Percentiles rank a stretch among this genome's conserved stretches.
phyloP scores from a whole-genome alignment of 2,888 invertebrate species.

The Hirtodrosophila trivittata region DNA sequence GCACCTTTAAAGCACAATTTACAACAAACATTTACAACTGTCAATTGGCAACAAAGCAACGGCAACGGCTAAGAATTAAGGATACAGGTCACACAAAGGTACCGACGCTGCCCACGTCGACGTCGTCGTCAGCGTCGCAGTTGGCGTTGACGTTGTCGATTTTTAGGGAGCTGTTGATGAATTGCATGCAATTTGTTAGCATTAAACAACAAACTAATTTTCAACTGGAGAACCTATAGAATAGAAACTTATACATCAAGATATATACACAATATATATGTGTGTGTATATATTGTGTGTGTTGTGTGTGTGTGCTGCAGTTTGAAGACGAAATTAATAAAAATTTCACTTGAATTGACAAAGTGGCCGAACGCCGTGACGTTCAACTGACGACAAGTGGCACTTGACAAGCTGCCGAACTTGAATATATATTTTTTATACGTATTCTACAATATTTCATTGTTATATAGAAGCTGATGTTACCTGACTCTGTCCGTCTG shows the following conservation, averaged over 20 bases:
- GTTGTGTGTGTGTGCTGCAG: constrained; percentile 53
- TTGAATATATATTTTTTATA: constrained; percentile 59
- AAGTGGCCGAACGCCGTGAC: constrained; percentile 80
- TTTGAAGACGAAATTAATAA: constrained; percentile 79
- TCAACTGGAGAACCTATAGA: constrained; percentile 55
- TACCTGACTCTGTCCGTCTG: constrained; percentile 35
- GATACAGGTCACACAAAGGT: constrained; percentile 71
- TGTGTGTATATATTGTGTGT: constrained; percentile 5
- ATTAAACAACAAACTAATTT: constrained; percentile 71
- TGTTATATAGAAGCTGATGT: constrained; percentile 71
- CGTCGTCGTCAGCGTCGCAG: neutral
- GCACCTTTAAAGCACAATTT: constrained; percentile 80
- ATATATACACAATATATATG: constrained; percentile 22
- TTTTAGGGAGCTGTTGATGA: constrained; percentile 63
- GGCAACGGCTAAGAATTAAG: constrained; percentile 62
- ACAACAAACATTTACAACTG: constrained; percentile 81
- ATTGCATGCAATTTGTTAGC: constrained; percentile 76
- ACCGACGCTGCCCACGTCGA: constrained; percentile 48
- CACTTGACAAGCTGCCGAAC: constrained; percentile 81
- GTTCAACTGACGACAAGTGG: constrained; percentile 79
- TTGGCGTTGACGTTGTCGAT: constrained; percentile 16
- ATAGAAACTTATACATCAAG: constrained; percentile 22
- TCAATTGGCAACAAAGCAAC: constrained; percentile 79
- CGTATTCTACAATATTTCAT: constrained; percentile 73
- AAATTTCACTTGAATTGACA: constrained; percentile 82